A percentile compares a stretch with the other conserved stretches of the same genome.
Evolutionary conservation across 2,113 vertebrate species (phyloP).

Genomic region (Alethe castanea): DNA sequence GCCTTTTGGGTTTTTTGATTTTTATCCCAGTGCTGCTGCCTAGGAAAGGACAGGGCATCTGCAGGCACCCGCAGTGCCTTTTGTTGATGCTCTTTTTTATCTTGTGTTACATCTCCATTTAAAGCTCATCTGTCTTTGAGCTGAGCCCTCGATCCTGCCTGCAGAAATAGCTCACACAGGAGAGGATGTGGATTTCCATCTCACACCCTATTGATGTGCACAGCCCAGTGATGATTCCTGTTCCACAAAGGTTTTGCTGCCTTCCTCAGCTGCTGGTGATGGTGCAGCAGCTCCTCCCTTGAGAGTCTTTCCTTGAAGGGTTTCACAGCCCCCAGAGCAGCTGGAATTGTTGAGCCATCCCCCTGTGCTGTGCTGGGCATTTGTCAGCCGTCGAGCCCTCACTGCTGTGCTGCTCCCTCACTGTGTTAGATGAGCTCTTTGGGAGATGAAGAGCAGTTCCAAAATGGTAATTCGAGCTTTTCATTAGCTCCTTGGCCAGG

Average conservation of each 20-base stretch:
- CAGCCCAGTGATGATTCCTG: background rate
- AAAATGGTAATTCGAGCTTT: conserved; percentile 20
- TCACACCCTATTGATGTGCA: background rate
- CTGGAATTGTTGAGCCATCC: background rate
- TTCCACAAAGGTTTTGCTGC: background rate
- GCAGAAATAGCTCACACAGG: background rate
- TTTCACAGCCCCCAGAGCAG: background rate
- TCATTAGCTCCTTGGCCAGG: conserved; percentile 17
- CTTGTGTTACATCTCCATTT: background rate
- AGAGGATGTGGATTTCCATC: background rate
- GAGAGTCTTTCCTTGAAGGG: background rate
- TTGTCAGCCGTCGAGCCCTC: background rate
- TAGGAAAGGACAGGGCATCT: background rate
- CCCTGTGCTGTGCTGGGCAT: background rate
- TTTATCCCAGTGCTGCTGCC: background rate
- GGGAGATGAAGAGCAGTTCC: conserved; percentile 15
- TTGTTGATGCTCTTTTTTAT: background rate
- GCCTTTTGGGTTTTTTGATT: background rate
- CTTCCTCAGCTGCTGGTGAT: background rate
- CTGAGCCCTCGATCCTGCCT: background rate
- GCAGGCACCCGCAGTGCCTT: background rate
- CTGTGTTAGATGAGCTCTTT: conserved; percentile 1
- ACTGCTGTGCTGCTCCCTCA: background rate
- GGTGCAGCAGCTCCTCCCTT: background rate
- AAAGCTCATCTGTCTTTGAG: background rate